Evolutionary conservation across 1,140 invertebrate species (phyloP).

Genomic region (Platyscapa corneri): DNA sequence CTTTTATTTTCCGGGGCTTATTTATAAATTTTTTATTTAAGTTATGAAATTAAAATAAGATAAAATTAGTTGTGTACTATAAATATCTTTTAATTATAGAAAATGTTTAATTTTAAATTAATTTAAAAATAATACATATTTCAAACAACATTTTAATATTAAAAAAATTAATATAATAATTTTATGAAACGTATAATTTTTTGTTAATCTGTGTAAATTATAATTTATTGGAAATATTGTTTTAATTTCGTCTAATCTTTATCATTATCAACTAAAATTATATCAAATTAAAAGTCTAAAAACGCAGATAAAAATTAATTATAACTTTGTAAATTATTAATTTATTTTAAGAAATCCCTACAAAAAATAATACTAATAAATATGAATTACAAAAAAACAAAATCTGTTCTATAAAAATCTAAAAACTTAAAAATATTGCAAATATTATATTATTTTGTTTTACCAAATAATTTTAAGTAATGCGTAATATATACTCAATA

Average conservation of each 20-base stretch:
- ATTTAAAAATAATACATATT: not conserved
- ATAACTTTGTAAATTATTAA: not conserved
- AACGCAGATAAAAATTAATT: not conserved
- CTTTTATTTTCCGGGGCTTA: too few relatives aligned
- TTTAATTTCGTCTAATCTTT: not conserved
- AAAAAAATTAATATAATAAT: not conserved
- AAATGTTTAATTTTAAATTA: not conserved
- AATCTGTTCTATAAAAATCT: not conserved
- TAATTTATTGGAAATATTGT: not conserved
- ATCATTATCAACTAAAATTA: not conserved
- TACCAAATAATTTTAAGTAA: conserved; percentile 20
- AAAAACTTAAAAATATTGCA: not conserved
- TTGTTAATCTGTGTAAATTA: not conserved
- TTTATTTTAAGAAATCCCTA: too few relatives aligned
- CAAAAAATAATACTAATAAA: not conserved
- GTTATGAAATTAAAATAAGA: not conserved
- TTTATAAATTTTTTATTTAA: too few relatives aligned
- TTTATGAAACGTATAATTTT: not conserved
- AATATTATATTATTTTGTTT: not conserved
- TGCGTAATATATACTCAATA: conserved; percentile 34
- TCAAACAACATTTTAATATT: not conserved
- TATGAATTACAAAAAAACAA: too few relatives aligned
- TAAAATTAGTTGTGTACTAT: not conserved
- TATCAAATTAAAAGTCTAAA: not conserved
- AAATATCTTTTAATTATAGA: not conserved